Conservation (phyloP, 2,888 invertebrate genomes). For the Leucoma salicis region DNA sequence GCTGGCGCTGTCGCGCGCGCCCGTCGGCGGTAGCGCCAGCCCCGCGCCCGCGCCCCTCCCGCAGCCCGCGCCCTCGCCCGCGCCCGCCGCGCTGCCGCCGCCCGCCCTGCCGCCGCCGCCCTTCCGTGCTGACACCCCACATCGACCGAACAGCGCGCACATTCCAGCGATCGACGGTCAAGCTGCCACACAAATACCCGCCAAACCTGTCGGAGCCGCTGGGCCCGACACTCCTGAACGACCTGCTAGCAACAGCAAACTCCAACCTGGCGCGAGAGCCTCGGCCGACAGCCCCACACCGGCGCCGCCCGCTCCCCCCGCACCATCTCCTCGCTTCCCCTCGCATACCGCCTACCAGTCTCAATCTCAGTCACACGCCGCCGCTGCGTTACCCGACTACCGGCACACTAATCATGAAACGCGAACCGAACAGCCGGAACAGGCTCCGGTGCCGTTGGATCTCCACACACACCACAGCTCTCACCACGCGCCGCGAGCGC, state of each 20-base stretch:
- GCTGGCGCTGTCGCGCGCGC: slow-evolving; percentile 83
- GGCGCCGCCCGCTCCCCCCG: slow-evolving; percentile 70
- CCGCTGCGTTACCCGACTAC: slow-evolving; percentile 73
- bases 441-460: slow-evolving; percentile 62
- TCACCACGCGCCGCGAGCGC: slow-evolving; percentile 53
- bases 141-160: slow-evolving; percentile 66
- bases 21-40: slow-evolving; percentile 83
- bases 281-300: slow-evolving; percentile 75
- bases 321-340: slow-evolving; percentile 69
- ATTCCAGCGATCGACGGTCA: slow-evolving; percentile 72
- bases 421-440: slow-evolving; percentile 65
- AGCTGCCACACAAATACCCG: slow-evolving; percentile 71
- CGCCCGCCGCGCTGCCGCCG: slow-evolving; percentile 86
- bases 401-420: slow-evolving; percentile 81
- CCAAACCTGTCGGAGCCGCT: slow-evolving; percentile 67
- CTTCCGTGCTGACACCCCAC: slow-evolving; percentile 79
- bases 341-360: slow-evolving; percentile 71
- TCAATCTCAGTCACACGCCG: slow-evolving; percentile 65
- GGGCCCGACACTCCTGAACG: slow-evolving; percentile 72
- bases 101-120: slow-evolving; percentile 85
- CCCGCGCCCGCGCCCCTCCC: slow-evolving; percentile 86
- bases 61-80: slow-evolving; percentile 86
- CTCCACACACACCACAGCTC: slow-evolving; percentile 64
- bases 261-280: slow-evolving; percentile 72
- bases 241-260: slow-evolving; percentile 70